A percentile compares a stretch with the other conserved stretches of the same genome.
phyloP scores from a whole-genome alignment of 2,113 vertebrate genomes.

The Cariama cristata region DNA sequence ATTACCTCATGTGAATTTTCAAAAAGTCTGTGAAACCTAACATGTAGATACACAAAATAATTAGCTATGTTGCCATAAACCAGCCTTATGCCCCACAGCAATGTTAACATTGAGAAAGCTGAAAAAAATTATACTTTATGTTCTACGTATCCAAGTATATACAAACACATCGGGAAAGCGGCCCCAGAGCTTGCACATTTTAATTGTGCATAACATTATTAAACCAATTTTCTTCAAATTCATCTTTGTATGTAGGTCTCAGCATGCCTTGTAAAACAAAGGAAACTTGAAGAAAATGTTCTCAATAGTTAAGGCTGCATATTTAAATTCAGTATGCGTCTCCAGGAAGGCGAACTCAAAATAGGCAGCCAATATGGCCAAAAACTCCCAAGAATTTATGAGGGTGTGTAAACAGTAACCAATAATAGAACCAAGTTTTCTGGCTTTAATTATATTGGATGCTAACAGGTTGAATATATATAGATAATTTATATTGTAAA shows the following conservation, averaged over 20 bases:
- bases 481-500: neutral
- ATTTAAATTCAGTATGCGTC: neutral
- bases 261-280: neutral
- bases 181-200: neutral
- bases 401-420: neutral
- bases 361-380: neutral
- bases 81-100: neutral
- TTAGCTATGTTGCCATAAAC: neutral
- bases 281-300: neutral
- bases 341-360: neutral
- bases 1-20: neutral
- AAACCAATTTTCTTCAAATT: neutral
- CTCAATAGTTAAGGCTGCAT: neutral
- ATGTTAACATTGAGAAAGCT: neutral
- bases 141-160: neutral
- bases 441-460: neutral
- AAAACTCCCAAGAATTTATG: neutral
- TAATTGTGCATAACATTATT: neutral
- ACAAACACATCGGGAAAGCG: neutral
- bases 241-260: neutral
- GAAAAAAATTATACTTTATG: neutral
- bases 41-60: rapidly evolving
- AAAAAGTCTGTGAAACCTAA: neutral
- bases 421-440: conserved; percentile 4
- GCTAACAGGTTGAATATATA: neutral